These are phyloP conservation scores for Allacma fusca DNA, from an alignment of 2,888 invertebrate genomes.

Conservation along the genomic window DNA sequence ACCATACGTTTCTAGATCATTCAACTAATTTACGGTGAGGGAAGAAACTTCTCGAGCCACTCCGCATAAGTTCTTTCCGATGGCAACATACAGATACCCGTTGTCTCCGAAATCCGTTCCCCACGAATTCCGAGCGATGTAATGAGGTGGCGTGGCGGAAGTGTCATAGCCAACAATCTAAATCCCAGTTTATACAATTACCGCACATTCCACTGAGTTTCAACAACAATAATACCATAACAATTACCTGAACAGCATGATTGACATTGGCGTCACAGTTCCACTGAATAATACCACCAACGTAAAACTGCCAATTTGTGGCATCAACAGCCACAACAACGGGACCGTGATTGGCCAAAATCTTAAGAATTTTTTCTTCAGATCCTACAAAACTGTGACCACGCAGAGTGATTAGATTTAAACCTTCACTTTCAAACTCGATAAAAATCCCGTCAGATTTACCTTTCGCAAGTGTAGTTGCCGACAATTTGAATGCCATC, in stretches of 20 bases:
- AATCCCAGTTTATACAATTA: conserved; percentile 12
- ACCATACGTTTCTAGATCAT: not conserved
- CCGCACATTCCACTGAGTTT: too few relatives aligned
- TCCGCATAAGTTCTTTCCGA: conserved; percentile 82
- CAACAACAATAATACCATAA: conserved; percentile 2
- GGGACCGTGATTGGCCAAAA: conserved; percentile 77
- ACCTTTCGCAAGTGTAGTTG: conserved; percentile 75
- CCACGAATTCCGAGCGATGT: conserved; percentile 88
- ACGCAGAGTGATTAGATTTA: conserved; percentile 52
- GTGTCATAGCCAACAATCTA: conserved; percentile 84
- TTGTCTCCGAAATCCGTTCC: conserved; percentile 77
- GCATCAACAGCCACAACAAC: conserved; percentile 84
- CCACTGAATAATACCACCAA: conserved; percentile 83
- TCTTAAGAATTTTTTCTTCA: conserved; percentile 71
- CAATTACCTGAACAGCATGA: conserved; percentile 73
- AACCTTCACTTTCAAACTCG: conserved; percentile 50
- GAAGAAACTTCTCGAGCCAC: conserved; percentile 76
- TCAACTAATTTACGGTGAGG: conserved; percentile 39
- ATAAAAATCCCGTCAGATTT: too few relatives aligned
- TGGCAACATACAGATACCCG: conserved; percentile 79
- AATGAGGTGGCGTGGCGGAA: conserved; percentile 76
- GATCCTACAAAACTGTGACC: conserved; percentile 70
- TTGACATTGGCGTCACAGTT: conserved; percentile 78
- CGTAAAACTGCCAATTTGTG: conserved; percentile 83
- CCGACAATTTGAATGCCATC: conserved; percentile 67